Conservation (phyloP, 2,797 vertebrate genomes). For the Orientallactaga sibirica region DNA sequence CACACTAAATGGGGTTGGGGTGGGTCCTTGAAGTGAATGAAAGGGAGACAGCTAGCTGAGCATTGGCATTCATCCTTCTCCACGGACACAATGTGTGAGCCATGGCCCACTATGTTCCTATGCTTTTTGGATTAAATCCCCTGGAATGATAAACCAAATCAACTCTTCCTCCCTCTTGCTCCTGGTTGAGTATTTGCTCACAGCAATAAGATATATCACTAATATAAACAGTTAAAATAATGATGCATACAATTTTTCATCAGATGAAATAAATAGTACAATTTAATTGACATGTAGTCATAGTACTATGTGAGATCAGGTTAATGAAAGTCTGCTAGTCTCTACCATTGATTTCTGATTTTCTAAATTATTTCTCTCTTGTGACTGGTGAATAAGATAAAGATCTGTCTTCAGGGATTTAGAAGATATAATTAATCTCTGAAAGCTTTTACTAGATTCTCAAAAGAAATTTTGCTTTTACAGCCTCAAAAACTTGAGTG, state of each 20-base stretch:
- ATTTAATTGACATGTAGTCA: background rate
- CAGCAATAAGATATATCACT: no score
- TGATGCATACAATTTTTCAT: background rate
- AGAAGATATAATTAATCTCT: constrained; percentile 73
- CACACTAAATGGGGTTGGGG: no score
- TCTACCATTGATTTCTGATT: constrained; percentile 62
- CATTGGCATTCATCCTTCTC: no score
- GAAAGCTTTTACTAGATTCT: constrained; percentile 56
- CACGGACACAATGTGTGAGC: no score
- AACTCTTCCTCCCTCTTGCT: no score
- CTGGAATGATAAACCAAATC: no score
- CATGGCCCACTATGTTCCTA: no score
- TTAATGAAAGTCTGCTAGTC: constrained; percentile 13
- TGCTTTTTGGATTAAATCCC: no score
- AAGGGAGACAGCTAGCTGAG: no score
- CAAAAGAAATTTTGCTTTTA: constrained; percentile 23
- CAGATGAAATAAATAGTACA: constrained; percentile 32
- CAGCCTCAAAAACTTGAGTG: constrained; percentile 51
- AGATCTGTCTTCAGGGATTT: constrained; percentile 53
- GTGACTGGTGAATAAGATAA: constrained; percentile 71
- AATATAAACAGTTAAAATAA: background rate
- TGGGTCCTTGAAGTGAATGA: no score
- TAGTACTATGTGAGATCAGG: background rate
- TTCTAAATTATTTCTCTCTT: constrained; percentile 69
- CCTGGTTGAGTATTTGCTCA: no score